phyloP scores from a whole-genome alignment of 2,888 invertebrate species.

The Heliconius hortense region DNA sequence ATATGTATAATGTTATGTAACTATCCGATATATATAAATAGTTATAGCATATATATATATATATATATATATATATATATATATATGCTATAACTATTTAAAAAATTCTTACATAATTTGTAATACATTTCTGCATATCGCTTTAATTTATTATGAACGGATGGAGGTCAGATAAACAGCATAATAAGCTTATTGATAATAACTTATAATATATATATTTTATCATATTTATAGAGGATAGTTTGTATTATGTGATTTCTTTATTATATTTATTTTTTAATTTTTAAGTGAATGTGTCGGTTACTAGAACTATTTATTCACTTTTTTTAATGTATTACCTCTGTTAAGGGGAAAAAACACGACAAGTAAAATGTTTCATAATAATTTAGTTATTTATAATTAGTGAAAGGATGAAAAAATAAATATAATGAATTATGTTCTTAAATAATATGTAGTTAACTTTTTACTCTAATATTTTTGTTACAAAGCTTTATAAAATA shows the following conservation, averaged over 20 bases:
- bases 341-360: no score
- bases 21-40: no score
- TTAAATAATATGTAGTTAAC: no score
- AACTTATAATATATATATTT: not conserved
- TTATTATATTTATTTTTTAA: not conserved
- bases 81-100: no score
- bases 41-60: no score
- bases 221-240: not conserved
- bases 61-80: no score
- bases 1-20: no score
- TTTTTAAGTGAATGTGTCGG: not conserved
- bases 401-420: no score
- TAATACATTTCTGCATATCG: not conserved
- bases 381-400: not conserved
- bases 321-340: no score
- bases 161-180: slow-evolving; percentile 1
- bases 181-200: slow-evolving; percentile 15
- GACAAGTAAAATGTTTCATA: not conserved
- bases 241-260: not conserved
- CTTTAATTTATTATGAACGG: not conserved
- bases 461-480: not conserved
- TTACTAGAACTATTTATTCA: not conserved
- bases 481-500: not conserved
- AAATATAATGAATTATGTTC: no score
- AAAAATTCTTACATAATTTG: not conserved